Base-by-base conservation (phyloP, 37 sponge, comb jelly and placozoan genomes). In the Hormiphora californensis region DNA sequence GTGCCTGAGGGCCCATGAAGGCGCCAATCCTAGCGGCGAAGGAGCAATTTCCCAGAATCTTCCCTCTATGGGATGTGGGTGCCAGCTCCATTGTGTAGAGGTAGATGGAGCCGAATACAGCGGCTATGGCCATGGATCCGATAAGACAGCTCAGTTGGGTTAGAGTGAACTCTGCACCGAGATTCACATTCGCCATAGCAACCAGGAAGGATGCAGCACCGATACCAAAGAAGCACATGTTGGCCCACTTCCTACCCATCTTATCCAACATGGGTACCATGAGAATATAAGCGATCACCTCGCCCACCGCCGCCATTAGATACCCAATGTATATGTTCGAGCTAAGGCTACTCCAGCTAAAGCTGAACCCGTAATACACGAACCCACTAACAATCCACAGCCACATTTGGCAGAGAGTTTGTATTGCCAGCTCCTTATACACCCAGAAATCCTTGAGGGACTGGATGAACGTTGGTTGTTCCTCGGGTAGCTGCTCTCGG, bases 341-440 rank as follows among this genome's bases (percentile, higher is more conserved):
- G 0, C 81, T 46, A 19, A 73, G 35, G 25, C 39, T 36, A 28
- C 44, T 21, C 81, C 81, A 73, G 22, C 81, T 73, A 33, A 73
- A 73, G 23, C 81, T 41, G 46, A 73, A 73, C 2, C 81, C 81
- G 81, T 73, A 73, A 46, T 73, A 73, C 28, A 73, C 17, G 38
- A 73, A 73, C 1, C 39, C 81, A 40, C 25, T 22, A 4, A 73
- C 81, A 1, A 39, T 73, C 81, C 81, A 73, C 11, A 73, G 11
- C 81, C 81, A 73, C 46, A 41, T 39, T 17, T 43, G 81, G 9
- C 40, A n/a, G 11, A 73, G 27, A 0, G 43, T 4, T 28, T 73
- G 81, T 11, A 73, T 46, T 4, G 43, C 27, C 36, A 73, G 12
- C 37, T 27, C 17, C 81, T 73, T n/a, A n/a, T n/a, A n/a, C n/a